Evolutionary conservation across 2,888 invertebrate genomes (phyloP), one percentile per base, ranked within the genome.

Genomic region (Synergus japonicus): DNA sequence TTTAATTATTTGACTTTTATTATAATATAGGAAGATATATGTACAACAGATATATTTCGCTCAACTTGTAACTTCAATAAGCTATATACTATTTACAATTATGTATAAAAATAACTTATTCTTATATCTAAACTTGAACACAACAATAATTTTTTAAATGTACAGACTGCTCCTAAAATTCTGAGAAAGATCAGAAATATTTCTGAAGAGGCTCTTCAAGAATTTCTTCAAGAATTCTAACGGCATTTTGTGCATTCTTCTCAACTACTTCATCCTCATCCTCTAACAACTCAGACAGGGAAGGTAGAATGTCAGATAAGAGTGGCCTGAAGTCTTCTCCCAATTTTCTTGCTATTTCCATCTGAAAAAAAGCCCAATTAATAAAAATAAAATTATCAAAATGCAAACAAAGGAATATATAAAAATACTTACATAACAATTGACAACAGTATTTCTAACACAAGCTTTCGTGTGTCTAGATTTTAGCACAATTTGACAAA

Each of bases 231-330:
- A 98, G 93, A 86, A 97, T 96, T 82, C 96, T 95, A 4, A 98
- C 95, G 4, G 97, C 96, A 83, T 94, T 95, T 87, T 97, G 96
- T 2, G 97, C 97, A 65, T 95, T 94, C 64, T 95, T 94, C 90
- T 98, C 98, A 54, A 98, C 97, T 49, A 93, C 94, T 83, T 96
- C 95, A 84, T 97, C 96, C 84, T 97, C 97, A 89, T 97, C 98
- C 93, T 98, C 98, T 86, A 98, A 93, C 18, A 99, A 93, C 90
- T 99, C 98, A 0, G 98, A 97, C 54, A 99, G 93, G 94, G 98
- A 98, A 0, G 98, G 98, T 82, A 98, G 96, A 5, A 98, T 97
- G 90, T 99, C 98, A 0, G 98, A 98, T 76, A 98, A 92, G 0
- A 98, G 93, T 0, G 97, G 95, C 86, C 97, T 94, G 93, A 97